Evolutionary conservation across 2,113 vertebrate genomes (phyloP), one percentile per base, ranked within the genome.

Genomic region (Semicossyphus pulcher): DNA sequence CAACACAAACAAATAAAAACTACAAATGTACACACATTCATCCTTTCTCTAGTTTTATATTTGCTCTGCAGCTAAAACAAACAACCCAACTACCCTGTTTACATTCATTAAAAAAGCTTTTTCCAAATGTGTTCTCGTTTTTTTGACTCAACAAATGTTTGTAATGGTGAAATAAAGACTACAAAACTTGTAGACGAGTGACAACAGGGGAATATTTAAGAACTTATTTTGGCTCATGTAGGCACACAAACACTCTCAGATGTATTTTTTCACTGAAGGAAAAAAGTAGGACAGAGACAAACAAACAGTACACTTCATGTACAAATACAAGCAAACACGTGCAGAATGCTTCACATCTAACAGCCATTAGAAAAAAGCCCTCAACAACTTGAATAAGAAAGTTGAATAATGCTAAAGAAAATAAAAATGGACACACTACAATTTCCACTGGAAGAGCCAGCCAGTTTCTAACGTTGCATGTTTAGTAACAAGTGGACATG

Each of bases 391-490:
- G 0, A 23, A 34, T 39, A 44, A 18, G 14, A 56, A 29, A 29
- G 8, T 23, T 15, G 8, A n/a, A n/a, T n/a, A 44, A 44, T 20
- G 14, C 25, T 18, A 5, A 69, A 49, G 11, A 68, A 59, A 34
- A n/a, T 28, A 15, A 64, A 36, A 47, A 63, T 49, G 29, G 42
- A 66, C 34, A 45, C 74, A 52, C 28, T 78, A 44, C 1, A 31
- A 65, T 77, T 83, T 70, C 47, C 63, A 85, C 88, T 91, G 83
- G 88, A 88, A 85, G 78, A 88, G 65, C 88, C 88, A 82, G 83
- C 85, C 91, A 91, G 85, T 80, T 85, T 88, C 73, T 83, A 60
- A 81, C 42, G 67, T 61, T 10, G 48, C 14, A 74, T 42, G 45
- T 68, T 76, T 14, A 41, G n/a, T 16, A 52, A 71, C 36, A 42